Percentiles rank a stretch among this genome's conserved stretches.
Evolutionary conservation across 64 coral and sea anemone genomes (phyloP).

Genomic region (Catalaphyllia jardinei): DNA sequence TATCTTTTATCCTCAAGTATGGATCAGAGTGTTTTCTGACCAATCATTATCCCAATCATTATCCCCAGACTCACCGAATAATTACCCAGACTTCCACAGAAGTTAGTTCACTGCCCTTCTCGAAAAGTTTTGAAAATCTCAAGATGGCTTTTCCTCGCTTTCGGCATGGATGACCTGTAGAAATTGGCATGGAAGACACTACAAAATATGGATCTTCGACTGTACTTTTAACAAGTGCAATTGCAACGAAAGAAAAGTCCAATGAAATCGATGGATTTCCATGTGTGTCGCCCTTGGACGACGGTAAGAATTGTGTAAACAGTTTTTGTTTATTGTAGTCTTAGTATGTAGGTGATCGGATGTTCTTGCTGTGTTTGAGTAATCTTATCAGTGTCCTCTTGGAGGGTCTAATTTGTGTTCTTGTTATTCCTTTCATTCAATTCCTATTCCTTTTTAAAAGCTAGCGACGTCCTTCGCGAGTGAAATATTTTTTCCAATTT

Average conservation of each 20-base stretch:
- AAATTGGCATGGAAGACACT: conserved; percentile 19
- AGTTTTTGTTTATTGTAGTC: background rate
- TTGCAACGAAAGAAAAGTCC: background rate
- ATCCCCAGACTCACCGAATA: background rate
- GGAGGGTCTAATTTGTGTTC: background rate
- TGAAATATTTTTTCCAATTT: too few relatives aligned
- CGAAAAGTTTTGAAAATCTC: background rate
- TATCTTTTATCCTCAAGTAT: too few relatives aligned
- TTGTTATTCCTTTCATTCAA: background rate
- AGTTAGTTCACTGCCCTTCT: background rate
- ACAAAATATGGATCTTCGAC: conserved; percentile 58
- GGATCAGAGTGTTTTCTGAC: background rate
- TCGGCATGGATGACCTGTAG: background rate
- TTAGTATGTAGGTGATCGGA: background rate
- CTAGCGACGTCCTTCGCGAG: background rate
- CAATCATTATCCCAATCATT: too few relatives aligned
- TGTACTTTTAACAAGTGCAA: conserved; percentile 12
- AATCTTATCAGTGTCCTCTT: background rate
- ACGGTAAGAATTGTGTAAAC: conserved; percentile 9
- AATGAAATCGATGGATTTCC: conserved; percentile 46
- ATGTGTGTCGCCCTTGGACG: conserved; percentile 74
- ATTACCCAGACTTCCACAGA: background rate
- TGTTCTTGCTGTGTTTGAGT: background rate
- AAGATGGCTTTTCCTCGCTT: background rate
- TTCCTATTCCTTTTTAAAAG: background rate